Conservation (phyloP, 1,140 invertebrate genomes). For the Aphelenchoides fujianensis region DNA sequence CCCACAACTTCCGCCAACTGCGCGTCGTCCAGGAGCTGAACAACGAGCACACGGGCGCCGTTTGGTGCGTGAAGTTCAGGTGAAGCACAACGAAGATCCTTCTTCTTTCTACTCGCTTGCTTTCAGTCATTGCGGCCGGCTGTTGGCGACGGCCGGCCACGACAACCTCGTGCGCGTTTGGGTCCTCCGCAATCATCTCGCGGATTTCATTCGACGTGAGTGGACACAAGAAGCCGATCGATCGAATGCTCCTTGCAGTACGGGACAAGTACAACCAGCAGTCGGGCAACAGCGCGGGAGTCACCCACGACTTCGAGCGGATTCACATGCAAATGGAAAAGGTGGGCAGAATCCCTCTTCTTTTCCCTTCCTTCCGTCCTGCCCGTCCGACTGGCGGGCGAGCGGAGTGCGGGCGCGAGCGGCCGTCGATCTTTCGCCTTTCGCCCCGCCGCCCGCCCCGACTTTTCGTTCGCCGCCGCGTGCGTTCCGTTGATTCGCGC, state of each 20-base stretch:
- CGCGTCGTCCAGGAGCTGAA: constrained; percentile 73
- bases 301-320: constrained; percentile 45
- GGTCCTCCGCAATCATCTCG: constrained; percentile 81
- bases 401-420: background rate
- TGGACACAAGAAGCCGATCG: constrained; percentile 67
- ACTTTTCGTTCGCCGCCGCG: background rate
- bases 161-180: constrained; percentile 87
- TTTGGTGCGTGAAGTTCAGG: constrained; percentile 99
- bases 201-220: constrained; percentile 87
- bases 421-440: constrained; percentile 11
- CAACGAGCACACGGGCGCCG: constrained; percentile 80
- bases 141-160: constrained; percentile 91
- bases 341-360: background rate
- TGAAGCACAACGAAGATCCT: constrained; percentile 62
- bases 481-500: background rate
- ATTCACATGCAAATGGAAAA: constrained; percentile 24
- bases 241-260: constrained; percentile 64
- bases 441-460: constrained; percentile 8
- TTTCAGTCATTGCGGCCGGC: constrained; percentile 79
- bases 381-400: too few species aligned
- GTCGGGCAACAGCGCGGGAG: constrained; percentile 37
- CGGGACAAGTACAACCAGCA: constrained; percentile 64
- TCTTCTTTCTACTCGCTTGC: constrained; percentile 67
- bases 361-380: background rate
- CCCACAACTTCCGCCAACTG: constrained; percentile 84